Evolutionary conservation across 2,888 invertebrate genomes (phyloP), one percentile per base, ranked within the genome.

Genomic region (Xanthia icteritia): DNA sequence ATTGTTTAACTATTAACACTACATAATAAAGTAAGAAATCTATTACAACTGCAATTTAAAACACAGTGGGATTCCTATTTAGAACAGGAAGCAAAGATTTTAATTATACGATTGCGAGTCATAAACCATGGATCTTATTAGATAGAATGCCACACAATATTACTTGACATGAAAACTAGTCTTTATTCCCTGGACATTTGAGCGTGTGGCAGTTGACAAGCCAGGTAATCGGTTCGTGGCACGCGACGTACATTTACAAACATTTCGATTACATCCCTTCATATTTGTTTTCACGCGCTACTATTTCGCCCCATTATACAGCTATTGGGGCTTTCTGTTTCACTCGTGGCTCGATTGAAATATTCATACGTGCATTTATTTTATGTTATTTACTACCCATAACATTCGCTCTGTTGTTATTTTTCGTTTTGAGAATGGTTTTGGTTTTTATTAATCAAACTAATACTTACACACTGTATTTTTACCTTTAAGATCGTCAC

Each of bases 181-280:
- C 86, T 86, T 89, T 89, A 89, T 89, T 89, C 88, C 86, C 82
- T 78, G 79, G 84, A 84, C 86, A 86, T 82, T 83, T 86, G 87
- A 84, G 87, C 86, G 88, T 86, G 87, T 84, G 87, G 83, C 81
- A 89, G 87, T 85, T 82, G 85, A 84, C 80, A 85, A 80, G 86
- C 76, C 91, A 93, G 93, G 92, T 96, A 95, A 96, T 94, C 92
- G 93, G 86, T 87, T 88, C 85, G 82, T 90, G 93, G 92, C 95
- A 96, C 95, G 95, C 95, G 93, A 94, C 94, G 93, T 90, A 91
- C 92, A 93, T 94, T 95, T 94, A 95, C 95, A 95, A 96, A 96
- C 94, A 95, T 95, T 95, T 94, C 94, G 93, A 95, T 95, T 94
- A 94, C 93, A 92, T 92, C 94, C 94, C 94, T 93, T 81, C 92